These are phyloP conservation scores for Harpegnathos saltator DNA, from an alignment of 1,140 invertebrate species.

Conservation along the genomic window DNA sequence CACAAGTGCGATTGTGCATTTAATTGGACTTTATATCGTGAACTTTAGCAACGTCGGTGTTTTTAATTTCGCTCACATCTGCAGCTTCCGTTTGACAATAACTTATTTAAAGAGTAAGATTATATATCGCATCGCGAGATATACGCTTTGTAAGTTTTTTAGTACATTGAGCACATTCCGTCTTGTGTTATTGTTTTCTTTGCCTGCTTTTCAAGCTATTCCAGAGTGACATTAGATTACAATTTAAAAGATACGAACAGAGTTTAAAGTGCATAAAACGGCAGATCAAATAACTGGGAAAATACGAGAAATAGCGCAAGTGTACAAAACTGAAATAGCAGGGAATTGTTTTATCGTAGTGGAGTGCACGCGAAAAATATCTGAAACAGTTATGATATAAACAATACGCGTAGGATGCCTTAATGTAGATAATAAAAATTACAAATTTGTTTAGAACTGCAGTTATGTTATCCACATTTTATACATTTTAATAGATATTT, in stretches of 20 bases:
- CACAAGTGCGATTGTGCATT: slow-evolving; percentile 6
- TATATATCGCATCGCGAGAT: background rate
- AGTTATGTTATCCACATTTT: slow-evolving; percentile 5
- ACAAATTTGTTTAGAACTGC: slow-evolving; percentile 46
- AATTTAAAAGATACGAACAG: slow-evolving; percentile 1
- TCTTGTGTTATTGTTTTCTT: slow-evolving; percentile 21
- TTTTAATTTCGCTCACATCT: slow-evolving; percentile 19
- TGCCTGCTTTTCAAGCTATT: slow-evolving; percentile 21
- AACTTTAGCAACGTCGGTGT: background rate
- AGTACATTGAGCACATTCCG: slow-evolving; percentile 1
- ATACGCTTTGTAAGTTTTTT: background rate
- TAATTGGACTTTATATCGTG: background rate
- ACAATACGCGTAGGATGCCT: slow-evolving; percentile 66
- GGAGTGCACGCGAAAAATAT: background rate
- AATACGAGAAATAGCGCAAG: slow-evolving; percentile 19
- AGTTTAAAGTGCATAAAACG: slow-evolving; percentile 10
- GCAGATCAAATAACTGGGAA: slow-evolving; percentile 27
- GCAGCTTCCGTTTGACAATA: slow-evolving; percentile 66
- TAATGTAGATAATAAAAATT: slow-evolving; percentile 65
- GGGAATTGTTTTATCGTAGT: slow-evolving; percentile 40
- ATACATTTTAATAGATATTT: slow-evolving; percentile 33
- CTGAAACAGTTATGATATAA: slow-evolving; percentile 25
- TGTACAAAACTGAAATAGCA: slow-evolving; percentile 42
- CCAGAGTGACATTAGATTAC: slow-evolving; percentile 13
- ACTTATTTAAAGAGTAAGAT: slow-evolving; percentile 50